Evolutionary conservation across 2,888 invertebrate genomes (phyloP).

Genomic region (Sericinus montela): DNA sequence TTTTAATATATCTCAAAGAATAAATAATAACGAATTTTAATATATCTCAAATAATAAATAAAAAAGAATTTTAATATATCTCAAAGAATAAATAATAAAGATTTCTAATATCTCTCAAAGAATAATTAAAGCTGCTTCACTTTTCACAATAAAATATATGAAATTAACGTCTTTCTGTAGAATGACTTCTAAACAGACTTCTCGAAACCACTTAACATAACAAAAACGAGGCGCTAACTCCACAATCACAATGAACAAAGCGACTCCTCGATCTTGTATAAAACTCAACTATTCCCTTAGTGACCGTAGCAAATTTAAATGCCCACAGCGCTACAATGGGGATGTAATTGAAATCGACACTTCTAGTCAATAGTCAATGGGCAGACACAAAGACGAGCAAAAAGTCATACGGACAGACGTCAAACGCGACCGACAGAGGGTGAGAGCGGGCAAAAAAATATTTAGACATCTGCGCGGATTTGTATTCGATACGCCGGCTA

Average conservation of each 20-base stretch:
- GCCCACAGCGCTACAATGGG: slow-evolving; percentile 40
- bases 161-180: no score
- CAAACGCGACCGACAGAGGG: slow-evolving; percentile 23
- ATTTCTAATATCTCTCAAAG: no score
- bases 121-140: no score
- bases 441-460: slow-evolving; percentile 36
- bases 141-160: no score
- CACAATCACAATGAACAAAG: not conserved
- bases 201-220: slow-evolving; percentile 10
- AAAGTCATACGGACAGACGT: slow-evolving; percentile 22
- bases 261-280: slow-evolving; percentile 14
- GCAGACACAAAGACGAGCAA: slow-evolving; percentile 25
- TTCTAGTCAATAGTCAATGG: slow-evolving; percentile 31
- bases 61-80: no score
- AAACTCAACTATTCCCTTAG: slow-evolving; percentile 14
- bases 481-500: slow-evolving; percentile 4
- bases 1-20: no score
- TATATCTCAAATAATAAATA: no score
- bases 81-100: no score
- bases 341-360: slow-evolving; percentile 59
- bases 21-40: no score
- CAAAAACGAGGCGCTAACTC: slow-evolving; percentile 17
- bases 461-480: slow-evolving; percentile 43
- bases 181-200: not conserved
- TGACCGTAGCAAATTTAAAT: slow-evolving; percentile 28